These are phyloP conservation scores for Sialia sialis DNA, from an alignment of 2,113 vertebrate genomes.

Conservation along the genomic window DNA sequence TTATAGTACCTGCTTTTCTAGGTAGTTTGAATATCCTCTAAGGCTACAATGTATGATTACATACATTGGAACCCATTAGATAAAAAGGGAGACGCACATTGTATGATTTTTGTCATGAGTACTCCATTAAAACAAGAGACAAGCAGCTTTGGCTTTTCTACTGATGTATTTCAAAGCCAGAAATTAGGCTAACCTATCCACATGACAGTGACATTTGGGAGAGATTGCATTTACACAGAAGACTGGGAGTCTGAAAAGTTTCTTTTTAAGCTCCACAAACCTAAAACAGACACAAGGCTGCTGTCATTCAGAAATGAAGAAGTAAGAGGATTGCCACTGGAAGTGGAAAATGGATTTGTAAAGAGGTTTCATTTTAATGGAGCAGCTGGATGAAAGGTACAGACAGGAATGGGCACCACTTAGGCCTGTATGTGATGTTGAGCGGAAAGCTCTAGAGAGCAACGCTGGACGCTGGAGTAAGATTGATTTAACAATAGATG, in stretches of 20 bases:
- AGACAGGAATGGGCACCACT: background rate
- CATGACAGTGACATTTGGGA: background rate
- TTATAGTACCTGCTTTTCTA: background rate
- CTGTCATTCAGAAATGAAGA: background rate
- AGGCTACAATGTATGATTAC: background rate
- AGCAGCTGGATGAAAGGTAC: background rate
- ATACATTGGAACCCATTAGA: background rate
- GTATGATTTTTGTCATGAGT: background rate
- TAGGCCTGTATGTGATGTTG: background rate
- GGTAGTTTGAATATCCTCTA: background rate
- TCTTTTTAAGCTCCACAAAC: background rate
- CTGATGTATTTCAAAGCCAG: background rate
- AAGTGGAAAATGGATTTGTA: conserved; percentile 1
- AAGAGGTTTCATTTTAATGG: background rate
- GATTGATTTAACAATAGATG: conserved; percentile 53
- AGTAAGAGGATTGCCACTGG: background rate
- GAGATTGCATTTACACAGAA: background rate
- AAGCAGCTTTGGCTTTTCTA: background rate
- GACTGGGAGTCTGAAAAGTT: background rate
- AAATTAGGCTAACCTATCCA: background rate
- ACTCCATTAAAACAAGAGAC: background rate
- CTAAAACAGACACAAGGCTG: background rate
- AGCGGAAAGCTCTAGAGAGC: conserved; percentile 10
- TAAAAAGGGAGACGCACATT: background rate
- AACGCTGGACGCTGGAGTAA: background rate